These are phyloP conservation scores for Halcyon badia DNA, from an alignment of 2,797 vertebrate species.

Conservation along the genomic window DNA sequence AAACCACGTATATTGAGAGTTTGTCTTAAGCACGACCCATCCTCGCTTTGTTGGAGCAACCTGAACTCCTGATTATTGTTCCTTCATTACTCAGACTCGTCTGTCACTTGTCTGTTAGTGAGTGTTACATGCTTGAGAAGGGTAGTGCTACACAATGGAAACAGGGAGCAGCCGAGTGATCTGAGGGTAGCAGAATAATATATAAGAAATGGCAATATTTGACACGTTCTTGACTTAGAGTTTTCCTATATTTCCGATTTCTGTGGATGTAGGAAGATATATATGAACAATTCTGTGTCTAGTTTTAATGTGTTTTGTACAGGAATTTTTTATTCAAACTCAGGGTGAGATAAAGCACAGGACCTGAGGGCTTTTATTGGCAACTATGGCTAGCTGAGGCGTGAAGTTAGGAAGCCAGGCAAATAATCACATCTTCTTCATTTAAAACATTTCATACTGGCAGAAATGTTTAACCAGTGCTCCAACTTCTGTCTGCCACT, in stretches of 20 bases:
- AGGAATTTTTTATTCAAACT: neutral
- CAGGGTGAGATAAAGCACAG: neutral
- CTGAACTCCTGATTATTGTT: neutral
- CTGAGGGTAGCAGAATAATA: neutral
- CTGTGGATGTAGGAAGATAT: neutral
- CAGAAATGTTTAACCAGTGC: slow-evolving; percentile 63
- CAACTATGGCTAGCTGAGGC: neutral
- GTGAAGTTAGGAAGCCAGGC: slow-evolving; percentile 9
- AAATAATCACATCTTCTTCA: slow-evolving; percentile 60
- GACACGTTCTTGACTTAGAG: neutral
- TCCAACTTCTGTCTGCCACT: slow-evolving; percentile 68
- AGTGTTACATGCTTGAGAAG: neutral
- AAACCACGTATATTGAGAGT: neutral
- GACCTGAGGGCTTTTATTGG: neutral
- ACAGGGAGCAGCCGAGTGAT: fast-evolving
- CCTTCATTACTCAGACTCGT: neutral
- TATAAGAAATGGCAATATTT: neutral
- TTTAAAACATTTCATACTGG: slow-evolving; percentile 65
- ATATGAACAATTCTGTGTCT: neutral
- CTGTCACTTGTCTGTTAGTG: neutral
- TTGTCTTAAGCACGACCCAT: neutral
- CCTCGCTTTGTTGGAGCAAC: neutral
- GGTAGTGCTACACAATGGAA: neutral
- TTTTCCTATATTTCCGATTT: neutral
- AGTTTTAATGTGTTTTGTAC: neutral